These are phyloP conservation scores for Balaeniceps rex DNA, from an alignment of 2,113 vertebrate genomes.

Conservation along the genomic window DNA sequence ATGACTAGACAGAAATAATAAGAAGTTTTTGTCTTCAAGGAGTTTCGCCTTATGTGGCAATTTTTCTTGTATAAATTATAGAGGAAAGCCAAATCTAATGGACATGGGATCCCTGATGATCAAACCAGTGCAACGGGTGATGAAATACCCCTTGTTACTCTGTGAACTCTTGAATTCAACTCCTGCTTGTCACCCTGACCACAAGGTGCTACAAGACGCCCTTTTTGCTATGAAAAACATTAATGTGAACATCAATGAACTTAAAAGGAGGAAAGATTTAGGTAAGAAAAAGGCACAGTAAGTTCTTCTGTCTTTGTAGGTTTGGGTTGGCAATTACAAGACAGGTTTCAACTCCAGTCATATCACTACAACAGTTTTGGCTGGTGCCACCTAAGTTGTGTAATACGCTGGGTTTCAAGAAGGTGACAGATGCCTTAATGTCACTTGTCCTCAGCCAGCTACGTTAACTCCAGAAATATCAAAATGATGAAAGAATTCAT, in stretches of 20 bases:
- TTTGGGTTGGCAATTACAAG: background rate
- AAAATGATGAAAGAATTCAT: background rate
- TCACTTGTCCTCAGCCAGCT: background rate
- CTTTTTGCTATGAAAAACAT: constrained; percentile 82
- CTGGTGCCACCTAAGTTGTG: background rate
- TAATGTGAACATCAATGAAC: constrained; percentile 94
- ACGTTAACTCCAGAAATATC: background rate
- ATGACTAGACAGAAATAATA: background rate
- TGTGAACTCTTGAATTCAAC: constrained; percentile 89
- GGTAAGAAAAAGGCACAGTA: constrained; percentile 70
- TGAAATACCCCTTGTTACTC: constrained; percentile 94
- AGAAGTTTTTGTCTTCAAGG: background rate
- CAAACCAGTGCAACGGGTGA: constrained; percentile 94
- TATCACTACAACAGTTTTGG: background rate
- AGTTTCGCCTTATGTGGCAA: background rate
- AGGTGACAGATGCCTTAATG: background rate
- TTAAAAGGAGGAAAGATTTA: constrained; percentile 93
- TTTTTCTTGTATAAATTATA: constrained; percentile 46
- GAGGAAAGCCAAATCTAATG: constrained; percentile 88
- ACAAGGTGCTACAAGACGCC: constrained; percentile 78
- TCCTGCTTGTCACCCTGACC: constrained; percentile 87
- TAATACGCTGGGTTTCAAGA: background rate
- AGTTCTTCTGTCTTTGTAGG: background rate
- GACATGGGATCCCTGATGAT: constrained; percentile 96
- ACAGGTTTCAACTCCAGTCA: background rate